These are phyloP conservation scores for mouse (Mus musculus) DNA, from an alignment of 2,113 vertebrate species.

Conservation along the genomic window DNA sequence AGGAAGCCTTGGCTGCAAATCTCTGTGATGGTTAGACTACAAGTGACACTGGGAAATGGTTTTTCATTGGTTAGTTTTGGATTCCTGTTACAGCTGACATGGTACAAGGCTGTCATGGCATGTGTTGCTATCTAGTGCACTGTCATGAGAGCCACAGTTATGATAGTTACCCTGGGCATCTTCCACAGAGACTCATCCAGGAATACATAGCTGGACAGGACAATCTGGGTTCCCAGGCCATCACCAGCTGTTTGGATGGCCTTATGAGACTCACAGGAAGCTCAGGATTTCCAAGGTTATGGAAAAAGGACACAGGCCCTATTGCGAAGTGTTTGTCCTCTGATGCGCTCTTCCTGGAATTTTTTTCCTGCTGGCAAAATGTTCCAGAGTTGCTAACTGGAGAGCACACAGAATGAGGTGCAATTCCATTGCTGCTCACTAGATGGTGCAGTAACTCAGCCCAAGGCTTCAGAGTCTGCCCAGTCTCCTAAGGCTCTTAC, in stretches of 20 bases:
- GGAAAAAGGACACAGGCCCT: no score
- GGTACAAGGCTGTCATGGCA: no score
- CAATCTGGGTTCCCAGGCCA: background rate
- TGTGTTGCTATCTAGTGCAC: no score
- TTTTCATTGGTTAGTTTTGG: background rate
- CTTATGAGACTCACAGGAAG: background rate
- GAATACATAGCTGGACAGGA: no score
- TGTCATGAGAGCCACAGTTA: background rate
- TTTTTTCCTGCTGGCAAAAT: background rate
- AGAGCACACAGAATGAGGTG: background rate
- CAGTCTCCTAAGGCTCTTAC: no score
- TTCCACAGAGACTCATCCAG: background rate
- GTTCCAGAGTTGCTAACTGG: no score
- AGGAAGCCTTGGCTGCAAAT: no score
- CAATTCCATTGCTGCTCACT: background rate
- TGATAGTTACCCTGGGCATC: background rate
- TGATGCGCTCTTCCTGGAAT: background rate
- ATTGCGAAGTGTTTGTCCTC: background rate
- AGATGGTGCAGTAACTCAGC: background rate
- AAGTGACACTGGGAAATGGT: no score
- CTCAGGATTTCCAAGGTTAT: background rate
- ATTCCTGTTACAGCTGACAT: no score
- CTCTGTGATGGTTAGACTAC: no score
- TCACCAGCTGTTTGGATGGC: no score
- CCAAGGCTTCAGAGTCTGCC: no score